A percentile compares a stretch with the other conserved stretches of the same genome.
phyloP scores from a whole-genome alignment of 2,888 invertebrate species.

The Sinohyriopsis cumingii region DNA sequence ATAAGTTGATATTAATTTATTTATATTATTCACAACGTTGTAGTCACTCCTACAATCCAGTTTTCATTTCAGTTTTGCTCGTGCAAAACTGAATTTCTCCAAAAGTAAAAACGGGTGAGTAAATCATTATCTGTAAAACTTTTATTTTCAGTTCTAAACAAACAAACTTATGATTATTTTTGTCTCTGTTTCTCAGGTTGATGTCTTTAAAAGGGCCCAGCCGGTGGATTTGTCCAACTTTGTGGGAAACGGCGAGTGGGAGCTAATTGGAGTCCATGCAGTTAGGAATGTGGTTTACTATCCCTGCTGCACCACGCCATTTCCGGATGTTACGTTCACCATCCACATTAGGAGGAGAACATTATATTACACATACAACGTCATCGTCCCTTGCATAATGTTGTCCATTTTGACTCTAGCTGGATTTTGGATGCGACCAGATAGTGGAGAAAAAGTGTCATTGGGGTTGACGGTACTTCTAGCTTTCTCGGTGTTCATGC shows the following conservation, averaged over 20 bases:
- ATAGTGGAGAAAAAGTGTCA: slow-evolving; percentile 72
- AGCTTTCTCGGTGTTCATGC: slow-evolving; percentile 72
- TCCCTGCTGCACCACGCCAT: slow-evolving; percentile 68
- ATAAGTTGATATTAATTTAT: too few relatives aligned
- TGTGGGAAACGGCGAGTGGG: slow-evolving; percentile 69
- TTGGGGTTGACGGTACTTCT: slow-evolving; percentile 72
- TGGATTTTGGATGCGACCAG: slow-evolving; percentile 73
- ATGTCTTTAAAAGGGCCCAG: slow-evolving; percentile 57
- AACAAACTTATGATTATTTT: too few relatives aligned
- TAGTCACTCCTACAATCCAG: too few relatives aligned
- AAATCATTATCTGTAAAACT: too few relatives aligned
- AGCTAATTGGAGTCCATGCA: slow-evolving; percentile 58
- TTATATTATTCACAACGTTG: too few relatives aligned
- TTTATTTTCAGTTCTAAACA: too few relatives aligned
- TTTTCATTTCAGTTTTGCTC: too few relatives aligned
- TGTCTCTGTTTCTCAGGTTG: slow-evolving; percentile 56
- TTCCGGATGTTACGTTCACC: slow-evolving; percentile 73
- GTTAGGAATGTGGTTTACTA: slow-evolving; percentile 66
- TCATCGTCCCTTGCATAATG: slow-evolving; percentile 72
- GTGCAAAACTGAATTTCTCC: too few relatives aligned
- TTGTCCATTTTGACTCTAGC: slow-evolving; percentile 71
- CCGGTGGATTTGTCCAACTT: slow-evolving; percentile 67
- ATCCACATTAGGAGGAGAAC: slow-evolving; percentile 74
- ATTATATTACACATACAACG: slow-evolving; percentile 68
- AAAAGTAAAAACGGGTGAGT: too few relatives aligned